Evolutionary conservation across 2,113 vertebrate genomes (phyloP).

Genomic region (Tricholaema leucomelas): DNA sequence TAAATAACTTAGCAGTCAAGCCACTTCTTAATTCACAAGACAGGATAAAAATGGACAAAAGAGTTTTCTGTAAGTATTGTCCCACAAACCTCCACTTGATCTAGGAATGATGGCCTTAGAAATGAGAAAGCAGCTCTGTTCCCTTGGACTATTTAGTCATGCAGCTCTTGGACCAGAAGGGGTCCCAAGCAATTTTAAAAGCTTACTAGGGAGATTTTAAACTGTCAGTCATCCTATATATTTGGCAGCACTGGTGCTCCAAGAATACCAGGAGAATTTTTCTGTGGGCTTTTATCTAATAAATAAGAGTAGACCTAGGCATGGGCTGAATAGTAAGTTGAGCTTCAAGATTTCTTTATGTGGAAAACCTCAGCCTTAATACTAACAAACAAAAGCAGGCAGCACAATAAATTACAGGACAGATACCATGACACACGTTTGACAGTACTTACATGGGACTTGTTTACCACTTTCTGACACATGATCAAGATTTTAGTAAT

Average conservation of each 20-base stretch:
- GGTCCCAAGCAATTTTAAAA: neutral
- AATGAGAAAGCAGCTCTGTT: neutral
- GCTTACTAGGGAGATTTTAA: neutral
- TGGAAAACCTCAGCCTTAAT: neutral
- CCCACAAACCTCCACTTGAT: neutral
- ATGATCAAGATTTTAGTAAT: neutral
- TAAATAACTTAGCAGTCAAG: neutral
- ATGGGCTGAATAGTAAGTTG: neutral
- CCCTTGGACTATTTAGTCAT: neutral
- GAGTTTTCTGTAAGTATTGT: neutral
- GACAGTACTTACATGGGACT: conserved; percentile 46
- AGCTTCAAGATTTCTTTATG: neutral
- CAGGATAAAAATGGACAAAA: neutral
- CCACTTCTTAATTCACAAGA: neutral
- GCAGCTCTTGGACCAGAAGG: neutral
- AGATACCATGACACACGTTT: neutral
- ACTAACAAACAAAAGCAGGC: neutral
- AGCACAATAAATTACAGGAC: conserved; percentile 38
- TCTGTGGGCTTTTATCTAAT: neutral
- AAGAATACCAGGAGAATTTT: neutral
- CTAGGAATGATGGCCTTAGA: neutral
- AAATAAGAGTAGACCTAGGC: neutral
- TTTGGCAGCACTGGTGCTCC: neutral
- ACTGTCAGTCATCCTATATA: neutral
- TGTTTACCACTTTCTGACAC: conserved; percentile 21